Evolutionary conservation across 2,888 invertebrate species (phyloP), one percentile per base, ranked within the genome.

Genomic region (Dynastes tityus): DNA sequence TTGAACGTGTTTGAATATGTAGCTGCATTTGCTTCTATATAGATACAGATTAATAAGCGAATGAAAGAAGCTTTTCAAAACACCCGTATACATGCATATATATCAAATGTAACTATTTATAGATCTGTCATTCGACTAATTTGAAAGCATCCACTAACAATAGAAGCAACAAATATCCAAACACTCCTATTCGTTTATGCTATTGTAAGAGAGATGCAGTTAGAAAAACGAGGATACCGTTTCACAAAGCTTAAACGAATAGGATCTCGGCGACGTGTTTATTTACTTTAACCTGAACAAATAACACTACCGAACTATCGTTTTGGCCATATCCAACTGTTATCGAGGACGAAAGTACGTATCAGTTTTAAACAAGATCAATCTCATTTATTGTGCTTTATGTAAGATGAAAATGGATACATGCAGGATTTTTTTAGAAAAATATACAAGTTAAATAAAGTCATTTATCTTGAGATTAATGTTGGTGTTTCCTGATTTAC

Each of bases 201-300:
- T 16, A 58, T 58, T 58, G 55, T 58, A 58, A 58, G 55, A 58
- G 63, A 29, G 63, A 63, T 27, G 63, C 55, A 11, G 13, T 9
- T 63, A 13, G 63, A 32, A 11, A 63, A 63, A 63, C 63, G 32
- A n/a, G 27, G 68, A 51, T 51, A n/a, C 51, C 68, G 29, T 68
- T 68, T 68, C 51, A 68, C 68, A 68, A 68, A 68, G 51, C 68
- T 11, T 13, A 22, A 22, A n/a, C 5, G 27, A 68, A 68, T 22
- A 16, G 27, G 27, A 68, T 51, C 68, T 68, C 51, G 5, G 40
- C 11, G 40, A 5, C 3, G 6, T 68, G 68, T 68, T 68, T 68
- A 68, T 68, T 68, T 68, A 68, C 51, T 27, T 49, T 49, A 68
- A 68, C 51, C 32, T 51, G 68, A 68, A 68, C 51, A 68, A 68